Conservation (phyloP, 1,140 invertebrate genomes). For the Anagrus nilaparvatae region DNA sequence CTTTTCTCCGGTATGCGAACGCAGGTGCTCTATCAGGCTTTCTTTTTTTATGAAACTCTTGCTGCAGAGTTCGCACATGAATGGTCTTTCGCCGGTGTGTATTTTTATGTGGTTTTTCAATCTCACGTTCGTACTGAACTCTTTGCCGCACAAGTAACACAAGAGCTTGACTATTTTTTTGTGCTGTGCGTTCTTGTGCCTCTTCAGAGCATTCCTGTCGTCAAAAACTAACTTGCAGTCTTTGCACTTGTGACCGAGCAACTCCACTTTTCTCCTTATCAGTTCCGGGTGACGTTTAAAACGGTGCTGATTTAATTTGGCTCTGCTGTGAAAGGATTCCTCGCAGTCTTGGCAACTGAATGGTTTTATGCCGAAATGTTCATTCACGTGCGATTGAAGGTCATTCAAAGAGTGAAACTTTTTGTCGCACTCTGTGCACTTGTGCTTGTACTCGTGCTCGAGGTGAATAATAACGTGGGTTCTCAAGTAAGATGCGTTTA, state of each 20-base stretch:
- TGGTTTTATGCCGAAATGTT: constrained; percentile 33
- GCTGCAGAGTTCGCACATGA: constrained; percentile 13
- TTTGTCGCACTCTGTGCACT: constrained; percentile 30
- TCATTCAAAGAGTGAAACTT: constrained; percentile 27
- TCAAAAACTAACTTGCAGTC: too few species aligned
- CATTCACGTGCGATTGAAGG: constrained; percentile 33
- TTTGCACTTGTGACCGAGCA: too few species aligned
- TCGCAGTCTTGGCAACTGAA: constrained; percentile 47
- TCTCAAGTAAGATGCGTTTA: constrained; percentile 30
- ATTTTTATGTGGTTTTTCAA: too few species aligned
- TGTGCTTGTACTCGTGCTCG: constrained; percentile 34
- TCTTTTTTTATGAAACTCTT: constrained; percentile 10
- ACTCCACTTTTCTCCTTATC: neutral
- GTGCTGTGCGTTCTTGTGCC: constrained; percentile 22
- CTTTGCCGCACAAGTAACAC: constrained; percentile 35
- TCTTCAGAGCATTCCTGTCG: too few species aligned
- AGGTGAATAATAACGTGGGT: constrained; percentile 36
- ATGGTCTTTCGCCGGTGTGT: constrained; percentile 33
- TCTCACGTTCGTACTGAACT: too few species aligned
- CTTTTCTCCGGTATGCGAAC: constrained; percentile 55
- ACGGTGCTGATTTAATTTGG: constrained; percentile 37
- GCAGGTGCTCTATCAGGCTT: constrained; percentile 10
- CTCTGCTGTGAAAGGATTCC: constrained; percentile 42
- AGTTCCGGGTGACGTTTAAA: constrained; percentile 23
- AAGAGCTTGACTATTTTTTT: constrained; percentile 35